Evolutionary conservation across 2,113 vertebrate genomes (phyloP).

Genomic region (Canis aureus): DNA sequence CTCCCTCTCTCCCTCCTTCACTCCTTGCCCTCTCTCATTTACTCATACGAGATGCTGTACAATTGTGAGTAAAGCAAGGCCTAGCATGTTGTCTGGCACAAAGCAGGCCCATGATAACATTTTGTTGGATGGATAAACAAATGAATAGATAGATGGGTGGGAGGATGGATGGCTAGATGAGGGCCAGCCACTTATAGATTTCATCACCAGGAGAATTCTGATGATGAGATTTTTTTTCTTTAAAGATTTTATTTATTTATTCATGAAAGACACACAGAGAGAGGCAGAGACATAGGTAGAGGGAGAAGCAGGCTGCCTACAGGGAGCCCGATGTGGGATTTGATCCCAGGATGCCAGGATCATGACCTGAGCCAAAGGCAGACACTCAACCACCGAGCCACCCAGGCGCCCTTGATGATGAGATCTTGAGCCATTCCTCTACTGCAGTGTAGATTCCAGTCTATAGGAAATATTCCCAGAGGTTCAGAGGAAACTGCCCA

Average conservation of each 20-base stretch:
- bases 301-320: no score
- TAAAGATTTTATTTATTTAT: no score
- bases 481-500: not conserved
- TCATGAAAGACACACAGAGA: no score
- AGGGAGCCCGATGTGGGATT: no score
- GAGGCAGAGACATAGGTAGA: no score
- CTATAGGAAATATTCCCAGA: not conserved
- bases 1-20: not conserved
- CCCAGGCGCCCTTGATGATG: no score
- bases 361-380: no score
- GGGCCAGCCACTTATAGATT: not conserved
- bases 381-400: no score
- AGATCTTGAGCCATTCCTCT: not conserved
- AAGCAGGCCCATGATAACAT: not conserved
- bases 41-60: not conserved
- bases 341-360: no score
- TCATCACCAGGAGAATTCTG: not conserved
- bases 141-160: not conserved
- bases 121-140: not conserved
- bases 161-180: not conserved
- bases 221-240: not conserved
- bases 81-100: not conserved
- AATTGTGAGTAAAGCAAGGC: not conserved
- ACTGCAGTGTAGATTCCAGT: not conserved
- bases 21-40: not conserved